Conservation (phyloP, 2,797 vertebrate genomes). For the Mionectes olivaceus region DNA sequence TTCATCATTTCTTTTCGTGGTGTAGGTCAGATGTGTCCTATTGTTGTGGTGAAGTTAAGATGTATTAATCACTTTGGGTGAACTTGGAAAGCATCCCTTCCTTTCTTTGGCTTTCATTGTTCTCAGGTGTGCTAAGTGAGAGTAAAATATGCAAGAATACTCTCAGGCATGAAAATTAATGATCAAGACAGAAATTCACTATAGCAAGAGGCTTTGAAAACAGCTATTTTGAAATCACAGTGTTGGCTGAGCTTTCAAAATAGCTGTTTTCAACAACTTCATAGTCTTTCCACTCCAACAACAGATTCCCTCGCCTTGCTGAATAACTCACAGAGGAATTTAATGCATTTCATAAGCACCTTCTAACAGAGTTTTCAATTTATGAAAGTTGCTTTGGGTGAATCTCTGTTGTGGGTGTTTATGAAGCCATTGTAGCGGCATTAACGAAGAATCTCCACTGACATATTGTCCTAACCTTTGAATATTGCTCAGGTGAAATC, state of each 20-base stretch:
- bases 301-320: not conserved
- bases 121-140: slow-evolving; percentile 19
- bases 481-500: slow-evolving; percentile 4
- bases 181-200: not conserved
- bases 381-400: not conserved
- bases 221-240: not conserved
- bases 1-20: not conserved
- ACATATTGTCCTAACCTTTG: slow-evolving; percentile 12
- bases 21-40: not conserved
- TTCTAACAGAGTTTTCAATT: not conserved
- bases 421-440: not conserved
- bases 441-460: not conserved
- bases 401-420: not conserved
- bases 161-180: not conserved
- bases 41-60: not conserved
- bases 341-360: not conserved
- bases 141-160: not conserved
- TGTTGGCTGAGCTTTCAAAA: not conserved
- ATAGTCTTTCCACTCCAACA: not conserved
- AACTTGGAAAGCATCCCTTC: not conserved
- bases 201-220: not conserved
- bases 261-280: not conserved
- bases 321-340: not conserved
- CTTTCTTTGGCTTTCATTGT: not conserved
- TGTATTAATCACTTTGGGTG: not conserved